These are phyloP conservation scores for Spilosoma lubricipeda DNA, from an alignment of 2,888 invertebrate genomes.

Conservation along the genomic window DNA sequence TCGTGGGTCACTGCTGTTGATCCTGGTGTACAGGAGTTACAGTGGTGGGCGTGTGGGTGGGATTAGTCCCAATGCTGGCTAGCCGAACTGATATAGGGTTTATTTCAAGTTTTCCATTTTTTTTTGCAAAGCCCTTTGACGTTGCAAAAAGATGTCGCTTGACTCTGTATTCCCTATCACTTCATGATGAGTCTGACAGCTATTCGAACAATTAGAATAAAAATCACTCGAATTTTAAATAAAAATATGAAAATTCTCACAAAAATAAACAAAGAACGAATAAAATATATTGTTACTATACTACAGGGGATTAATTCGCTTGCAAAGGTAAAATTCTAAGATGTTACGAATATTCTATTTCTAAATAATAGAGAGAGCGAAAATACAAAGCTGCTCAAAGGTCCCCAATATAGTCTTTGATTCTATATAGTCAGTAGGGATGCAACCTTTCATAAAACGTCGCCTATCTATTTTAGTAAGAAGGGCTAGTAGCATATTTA, in stretches of 20 bases:
- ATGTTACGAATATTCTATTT: constrained; percentile 9
- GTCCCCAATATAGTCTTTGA: constrained; percentile 18
- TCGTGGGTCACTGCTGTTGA: too few species aligned
- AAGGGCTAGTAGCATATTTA: constrained; percentile 1
- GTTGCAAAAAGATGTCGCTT: too few species aligned
- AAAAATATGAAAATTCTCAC: background rate
- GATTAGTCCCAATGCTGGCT: too few species aligned
- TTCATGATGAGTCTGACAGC: too few species aligned
- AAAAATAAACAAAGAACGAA: background rate
- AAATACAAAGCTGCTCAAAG: constrained; percentile 27
- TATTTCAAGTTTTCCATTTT: too few species aligned
- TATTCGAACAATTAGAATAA: too few species aligned
- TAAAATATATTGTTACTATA: background rate
- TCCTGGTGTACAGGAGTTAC: too few species aligned
- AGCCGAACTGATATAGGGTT: too few species aligned
- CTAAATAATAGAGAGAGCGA: constrained; percentile 8
- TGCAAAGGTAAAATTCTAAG: background rate
- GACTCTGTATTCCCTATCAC: too few species aligned
- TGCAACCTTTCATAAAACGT: constrained; percentile 30
- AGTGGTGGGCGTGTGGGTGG: too few species aligned
- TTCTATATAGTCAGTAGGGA: constrained; percentile 16
- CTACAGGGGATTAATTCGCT: background rate
- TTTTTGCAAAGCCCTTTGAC: too few species aligned
- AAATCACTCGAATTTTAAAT: too few species aligned
- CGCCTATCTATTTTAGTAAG: constrained; percentile 21